These are phyloP conservation scores for Vandiemenella viatica DNA, from an alignment of 2,888 invertebrate genomes.

Conservation along the genomic window DNA sequence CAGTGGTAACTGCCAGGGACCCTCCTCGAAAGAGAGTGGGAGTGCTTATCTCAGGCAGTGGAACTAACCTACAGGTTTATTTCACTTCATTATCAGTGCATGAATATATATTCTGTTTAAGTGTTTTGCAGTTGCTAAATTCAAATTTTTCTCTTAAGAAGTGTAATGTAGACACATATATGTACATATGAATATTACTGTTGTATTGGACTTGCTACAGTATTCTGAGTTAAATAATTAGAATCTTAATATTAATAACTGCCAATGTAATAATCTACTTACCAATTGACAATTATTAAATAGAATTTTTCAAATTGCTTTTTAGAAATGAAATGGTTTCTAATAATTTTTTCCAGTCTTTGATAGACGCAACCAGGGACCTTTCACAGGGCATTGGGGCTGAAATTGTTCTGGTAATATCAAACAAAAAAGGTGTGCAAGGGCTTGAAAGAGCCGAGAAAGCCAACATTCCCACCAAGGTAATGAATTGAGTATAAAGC, in stretches of 20 bases:
- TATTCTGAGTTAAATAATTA: too few species aligned
- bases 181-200: too few species aligned
- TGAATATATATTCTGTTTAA: too few species aligned
- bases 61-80: conserved; percentile 38
- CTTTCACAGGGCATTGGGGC: conserved; percentile 49
- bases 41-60: conserved; percentile 79
- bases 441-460: conserved; percentile 65
- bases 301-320: too few species aligned
- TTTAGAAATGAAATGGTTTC: too few species aligned
- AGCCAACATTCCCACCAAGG: conserved; percentile 58
- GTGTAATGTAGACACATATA: too few species aligned
- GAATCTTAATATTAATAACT: too few species aligned
- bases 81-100: conserved; percentile 41
- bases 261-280: too few species aligned
- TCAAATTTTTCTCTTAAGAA: too few species aligned
- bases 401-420: conserved; percentile 74
- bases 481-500: conserved; percentile 28
- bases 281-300: too few species aligned
- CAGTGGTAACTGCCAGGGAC: conserved; percentile 24
- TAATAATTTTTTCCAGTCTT: conserved; percentile 40
- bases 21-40: conserved; percentile 48
- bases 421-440: conserved; percentile 64
- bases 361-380: conserved; percentile 66
- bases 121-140: too few species aligned
- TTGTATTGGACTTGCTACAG: too few species aligned